Conservation (phyloP, 2,888 invertebrate genomes). For the Drosophila subsilvestris region DNA sequence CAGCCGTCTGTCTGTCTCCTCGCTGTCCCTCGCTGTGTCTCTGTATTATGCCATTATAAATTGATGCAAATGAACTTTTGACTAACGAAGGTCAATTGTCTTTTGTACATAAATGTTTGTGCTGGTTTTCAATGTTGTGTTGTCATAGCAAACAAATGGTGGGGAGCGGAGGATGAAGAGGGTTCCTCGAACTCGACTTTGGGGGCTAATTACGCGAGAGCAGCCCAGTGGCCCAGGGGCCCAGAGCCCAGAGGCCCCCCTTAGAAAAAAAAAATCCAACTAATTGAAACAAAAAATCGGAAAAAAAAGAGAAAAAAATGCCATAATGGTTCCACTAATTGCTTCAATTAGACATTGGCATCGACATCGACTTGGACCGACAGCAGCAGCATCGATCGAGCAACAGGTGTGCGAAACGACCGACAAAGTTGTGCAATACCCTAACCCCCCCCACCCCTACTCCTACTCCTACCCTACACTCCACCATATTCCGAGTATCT, state of each 20-base stretch:
- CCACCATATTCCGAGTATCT: not conserved
- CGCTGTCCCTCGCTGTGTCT: no score
- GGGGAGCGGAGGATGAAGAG: constrained; percentile 8
- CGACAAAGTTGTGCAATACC: constrained; percentile 62
- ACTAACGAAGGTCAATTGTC: constrained; percentile 70
- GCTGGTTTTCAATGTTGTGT: constrained; percentile 26
- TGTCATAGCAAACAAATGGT: constrained; percentile 48
- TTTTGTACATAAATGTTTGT: constrained; percentile 48
- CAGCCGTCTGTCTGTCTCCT: not conserved
- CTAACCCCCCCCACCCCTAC: constrained; percentile 22
- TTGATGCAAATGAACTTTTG: constrained; percentile 68
- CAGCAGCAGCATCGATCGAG: constrained; percentile 17
- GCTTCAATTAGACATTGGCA: constrained; percentile 62
- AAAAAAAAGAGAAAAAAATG: constrained; percentile 44
- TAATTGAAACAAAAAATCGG: constrained; percentile 48
- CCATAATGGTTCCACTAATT: constrained; percentile 70
- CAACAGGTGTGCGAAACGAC: constrained; percentile 65
- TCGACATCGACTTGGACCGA: constrained; percentile 21
- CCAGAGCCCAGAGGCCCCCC: constrained; percentile 2
- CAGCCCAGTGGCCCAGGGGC: not conserved
- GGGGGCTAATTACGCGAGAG: constrained; percentile 54
- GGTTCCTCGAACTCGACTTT: constrained; percentile 22
- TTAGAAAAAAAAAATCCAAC: constrained; percentile 36
- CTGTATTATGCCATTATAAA: constrained; percentile 47
- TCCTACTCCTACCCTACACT: no score